These are phyloP conservation scores for Lymantria dispar DNA, from an alignment of 2,888 invertebrate species.

Conservation along the genomic window DNA sequence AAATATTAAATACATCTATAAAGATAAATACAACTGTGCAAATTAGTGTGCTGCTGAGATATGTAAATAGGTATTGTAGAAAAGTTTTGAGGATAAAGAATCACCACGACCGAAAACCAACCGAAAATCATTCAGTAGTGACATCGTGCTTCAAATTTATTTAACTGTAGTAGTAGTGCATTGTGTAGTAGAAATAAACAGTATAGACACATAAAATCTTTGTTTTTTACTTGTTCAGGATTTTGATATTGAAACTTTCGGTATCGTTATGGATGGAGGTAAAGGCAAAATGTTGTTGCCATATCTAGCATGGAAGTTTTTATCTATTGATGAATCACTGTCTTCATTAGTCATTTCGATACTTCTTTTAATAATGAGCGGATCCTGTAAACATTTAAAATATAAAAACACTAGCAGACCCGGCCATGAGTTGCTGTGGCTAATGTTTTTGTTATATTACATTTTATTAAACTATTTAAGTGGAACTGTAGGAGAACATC, in stretches of 20 bases:
- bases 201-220: neutral
- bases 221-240: slow-evolving; percentile 29
- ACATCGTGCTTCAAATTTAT: neutral
- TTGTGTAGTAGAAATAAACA: neutral
- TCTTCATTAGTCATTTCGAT: slow-evolving; percentile 36
- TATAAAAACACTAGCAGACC: neutral
- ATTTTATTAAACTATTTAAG: no score
- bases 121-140: no score
- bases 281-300: slow-evolving; percentile 75
- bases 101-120: no score
- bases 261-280: slow-evolving; percentile 72
- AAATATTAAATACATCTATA: neutral
- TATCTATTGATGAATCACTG: slow-evolving; percentile 62
- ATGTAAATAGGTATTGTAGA: no score
- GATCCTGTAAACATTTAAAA: slow-evolving; percentile 58
- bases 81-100: no score
- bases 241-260: slow-evolving; percentile 64
- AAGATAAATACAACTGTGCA: neutral
- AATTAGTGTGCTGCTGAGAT: neutral
- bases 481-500: no score
- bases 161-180: neutral
- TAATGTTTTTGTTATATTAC: no score
- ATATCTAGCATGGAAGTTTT: slow-evolving; percentile 74
- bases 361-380: slow-evolving; percentile 39
- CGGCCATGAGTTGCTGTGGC: no score